phyloP scores from a whole-genome alignment of 2,113 vertebrate species.

The Sitta europaea region DNA sequence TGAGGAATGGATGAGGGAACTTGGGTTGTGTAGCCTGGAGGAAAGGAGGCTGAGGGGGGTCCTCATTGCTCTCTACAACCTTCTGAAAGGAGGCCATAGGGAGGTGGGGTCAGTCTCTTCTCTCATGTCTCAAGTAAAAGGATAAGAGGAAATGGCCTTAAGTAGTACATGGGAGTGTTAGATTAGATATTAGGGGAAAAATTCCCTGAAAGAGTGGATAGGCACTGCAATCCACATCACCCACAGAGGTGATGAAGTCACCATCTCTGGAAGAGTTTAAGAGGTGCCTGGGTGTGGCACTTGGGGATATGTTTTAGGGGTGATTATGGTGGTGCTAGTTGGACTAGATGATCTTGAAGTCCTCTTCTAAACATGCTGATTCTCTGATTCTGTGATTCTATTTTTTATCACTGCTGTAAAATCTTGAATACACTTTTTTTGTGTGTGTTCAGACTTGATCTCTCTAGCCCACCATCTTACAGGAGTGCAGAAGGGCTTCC shows the following conservation, averaged over 20 bases:
- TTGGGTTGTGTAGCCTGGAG: not conserved
- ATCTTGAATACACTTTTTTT: not conserved
- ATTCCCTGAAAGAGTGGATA: not conserved
- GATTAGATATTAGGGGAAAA: not conserved
- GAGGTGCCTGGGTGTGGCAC: not conserved
- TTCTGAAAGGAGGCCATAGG: accelerated
- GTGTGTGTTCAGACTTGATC: not conserved
- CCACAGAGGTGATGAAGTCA: not conserved
- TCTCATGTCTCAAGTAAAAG: not conserved
- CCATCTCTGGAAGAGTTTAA: not conserved
- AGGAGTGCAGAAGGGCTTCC: not conserved
- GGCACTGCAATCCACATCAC: too few relatives aligned
- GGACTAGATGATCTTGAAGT: not conserved
- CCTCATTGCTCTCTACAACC: not conserved
- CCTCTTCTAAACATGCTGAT: not conserved
- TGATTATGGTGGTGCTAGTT: not conserved
- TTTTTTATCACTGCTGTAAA: not conserved
- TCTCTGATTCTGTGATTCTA: not conserved
- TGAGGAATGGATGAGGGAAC: not conserved
- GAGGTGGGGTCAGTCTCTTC: not conserved
- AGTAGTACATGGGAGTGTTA: not conserved
- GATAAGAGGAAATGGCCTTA: not conserved
- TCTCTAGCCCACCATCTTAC: not conserved
- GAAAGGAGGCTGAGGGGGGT: not conserved
- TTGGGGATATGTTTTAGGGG: not conserved